A percentile compares a stretch with the other conserved stretches of the same genome.
Evolutionary conservation across 2,888 invertebrate genomes (phyloP).

Genomic region (Phaonia tiefii): DNA sequence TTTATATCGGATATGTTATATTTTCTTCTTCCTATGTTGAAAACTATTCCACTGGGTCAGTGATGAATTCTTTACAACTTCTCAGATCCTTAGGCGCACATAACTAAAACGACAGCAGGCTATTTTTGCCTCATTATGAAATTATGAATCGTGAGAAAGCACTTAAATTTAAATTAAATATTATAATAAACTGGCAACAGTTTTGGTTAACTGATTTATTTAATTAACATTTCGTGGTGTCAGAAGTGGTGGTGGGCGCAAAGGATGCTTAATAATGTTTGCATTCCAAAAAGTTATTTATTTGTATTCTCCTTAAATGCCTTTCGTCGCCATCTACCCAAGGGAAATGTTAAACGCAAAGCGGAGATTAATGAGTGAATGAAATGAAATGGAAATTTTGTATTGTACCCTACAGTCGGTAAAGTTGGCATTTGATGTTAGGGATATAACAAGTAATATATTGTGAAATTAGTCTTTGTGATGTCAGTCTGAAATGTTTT

Average conservation of each 20-base stretch:
- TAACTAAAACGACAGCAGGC: no score
- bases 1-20: no score
- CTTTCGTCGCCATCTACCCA: background rate
- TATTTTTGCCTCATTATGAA: background rate
- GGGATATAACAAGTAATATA: no score
- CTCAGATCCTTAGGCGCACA: no score
- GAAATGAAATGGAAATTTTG: background rate
- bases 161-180: background rate
- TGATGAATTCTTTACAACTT: slow-evolving; percentile 9
- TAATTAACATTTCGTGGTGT: background rate
- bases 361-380: slow-evolving; percentile 5
- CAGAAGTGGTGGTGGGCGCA: background rate
- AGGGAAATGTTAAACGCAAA: background rate
- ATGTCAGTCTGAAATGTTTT: no score
- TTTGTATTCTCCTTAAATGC: background rate
- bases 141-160: slow-evolving; percentile 9
- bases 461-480: no score
- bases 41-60: background rate
- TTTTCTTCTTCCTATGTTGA: no score
- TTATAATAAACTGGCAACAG: slow-evolving; percentile 18
- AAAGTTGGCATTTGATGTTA: no score
- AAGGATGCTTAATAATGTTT: background rate
- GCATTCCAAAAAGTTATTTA: background rate
- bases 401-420: background rate
- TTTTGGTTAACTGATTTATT: slow-evolving; percentile 18